A percentile compares a stretch with the other conserved stretches of the same genome.
phyloP scores from a whole-genome alignment of 2,797 vertebrate species.

The Holocentrus rufus region DNA sequence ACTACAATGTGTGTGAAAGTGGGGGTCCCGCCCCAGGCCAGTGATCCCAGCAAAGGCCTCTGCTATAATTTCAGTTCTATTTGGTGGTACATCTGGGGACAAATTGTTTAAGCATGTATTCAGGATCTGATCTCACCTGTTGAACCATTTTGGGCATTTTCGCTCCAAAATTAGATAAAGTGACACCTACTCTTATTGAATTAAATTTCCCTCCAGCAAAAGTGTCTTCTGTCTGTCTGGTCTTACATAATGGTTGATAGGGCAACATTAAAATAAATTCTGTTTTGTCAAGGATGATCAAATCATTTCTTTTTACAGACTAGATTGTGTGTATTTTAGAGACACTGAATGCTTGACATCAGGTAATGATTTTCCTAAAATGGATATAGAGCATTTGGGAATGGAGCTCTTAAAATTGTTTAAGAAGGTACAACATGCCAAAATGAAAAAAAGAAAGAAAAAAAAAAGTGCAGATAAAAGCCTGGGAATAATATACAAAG shows the following conservation, averaged over 20 bases:
- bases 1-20: not conserved
- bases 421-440: not conserved
- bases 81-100: not conserved
- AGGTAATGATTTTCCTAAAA: not conserved
- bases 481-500: conserved; percentile 27
- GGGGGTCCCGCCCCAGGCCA: not conserved
- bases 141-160: not conserved
- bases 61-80: not conserved
- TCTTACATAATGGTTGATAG: too few species aligned
- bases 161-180: too few species aligned
- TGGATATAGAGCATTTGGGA: conserved; percentile 10
- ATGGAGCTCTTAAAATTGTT: conserved; percentile 3
- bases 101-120: not conserved
- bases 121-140: not conserved
- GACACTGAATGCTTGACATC: not conserved
- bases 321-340: not conserved
- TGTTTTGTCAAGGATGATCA: too few species aligned
- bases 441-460: not conserved
- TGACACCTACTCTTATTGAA: too few species aligned
- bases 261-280: too few species aligned
- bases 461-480: not conserved
- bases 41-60: not conserved
- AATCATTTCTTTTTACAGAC: not conserved
- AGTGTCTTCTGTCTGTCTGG: too few species aligned
- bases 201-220: too few species aligned